Conservation (phyloP, 2,888 invertebrate genomes). For the Coleophora flavipennella region DNA sequence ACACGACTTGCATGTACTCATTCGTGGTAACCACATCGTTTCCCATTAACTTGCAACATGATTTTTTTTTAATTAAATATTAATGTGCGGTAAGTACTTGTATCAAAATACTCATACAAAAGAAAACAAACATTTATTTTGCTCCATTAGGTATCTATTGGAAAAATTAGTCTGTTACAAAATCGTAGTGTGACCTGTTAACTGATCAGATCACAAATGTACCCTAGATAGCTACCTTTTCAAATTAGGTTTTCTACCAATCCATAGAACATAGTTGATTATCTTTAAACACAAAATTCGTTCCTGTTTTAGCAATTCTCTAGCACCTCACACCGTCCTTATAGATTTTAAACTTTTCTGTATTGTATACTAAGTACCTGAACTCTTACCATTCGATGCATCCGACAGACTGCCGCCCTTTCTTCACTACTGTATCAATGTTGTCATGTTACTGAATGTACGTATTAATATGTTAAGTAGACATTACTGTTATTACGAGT, state of each 20-base stretch:
- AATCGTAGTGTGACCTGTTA: no score
- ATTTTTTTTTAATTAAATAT: no score
- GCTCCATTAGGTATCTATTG: no score
- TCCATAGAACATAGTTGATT: no score
- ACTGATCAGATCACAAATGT: no score
- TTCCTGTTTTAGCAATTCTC: slow-evolving; percentile 17
- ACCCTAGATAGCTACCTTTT: no score
- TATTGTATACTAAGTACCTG: slow-evolving; percentile 23
- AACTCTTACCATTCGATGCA: slow-evolving; percentile 50
- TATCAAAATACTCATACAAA: no score
- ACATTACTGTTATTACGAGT: slow-evolving; percentile 15
- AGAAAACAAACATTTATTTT: no score
- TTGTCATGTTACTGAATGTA: slow-evolving; percentile 40
- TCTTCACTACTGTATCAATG: slow-evolving; percentile 72
- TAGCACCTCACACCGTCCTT: slow-evolving; percentile 38
- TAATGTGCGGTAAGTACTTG: no score
- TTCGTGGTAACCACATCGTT: no score
- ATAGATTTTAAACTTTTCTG: slow-evolving; percentile 22
- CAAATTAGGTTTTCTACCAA: slow-evolving; percentile 21
- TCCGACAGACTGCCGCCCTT: slow-evolving; percentile 66
- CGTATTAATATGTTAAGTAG: slow-evolving; percentile 10
- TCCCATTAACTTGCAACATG: no score
- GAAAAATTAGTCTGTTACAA: no score
- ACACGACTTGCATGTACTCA: slow-evolving; percentile 43
- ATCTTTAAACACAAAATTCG: background rate